A percentile compares a stretch with the other conserved stretches of the same genome.
These are phyloP conservation scores for Psilopogon haemacephalus DNA, from an alignment of 2,113 vertebrate species.

Conservation along the genomic window DNA sequence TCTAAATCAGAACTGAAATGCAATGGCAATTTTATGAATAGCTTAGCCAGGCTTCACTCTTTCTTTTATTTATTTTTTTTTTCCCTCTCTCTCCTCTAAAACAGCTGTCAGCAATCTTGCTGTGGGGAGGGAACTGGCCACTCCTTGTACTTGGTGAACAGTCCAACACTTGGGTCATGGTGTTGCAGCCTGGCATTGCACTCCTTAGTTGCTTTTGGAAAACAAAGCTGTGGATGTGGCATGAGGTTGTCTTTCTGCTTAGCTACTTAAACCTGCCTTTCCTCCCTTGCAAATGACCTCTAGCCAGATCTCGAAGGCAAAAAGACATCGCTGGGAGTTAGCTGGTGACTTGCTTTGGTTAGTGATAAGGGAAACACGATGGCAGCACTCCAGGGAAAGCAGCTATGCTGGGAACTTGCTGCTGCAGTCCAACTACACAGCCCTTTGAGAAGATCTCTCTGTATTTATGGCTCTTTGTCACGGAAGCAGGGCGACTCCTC, in stretches of 20 bases:
- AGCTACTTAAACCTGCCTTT: not conserved
- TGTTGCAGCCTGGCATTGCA: not conserved
- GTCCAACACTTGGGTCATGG: not conserved
- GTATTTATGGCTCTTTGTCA: not conserved
- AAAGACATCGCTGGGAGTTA: slow-evolving; percentile 40
- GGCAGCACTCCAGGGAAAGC: slow-evolving; percentile 32
- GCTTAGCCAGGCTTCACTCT: slow-evolving; percentile 8
- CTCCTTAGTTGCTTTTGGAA: not conserved
- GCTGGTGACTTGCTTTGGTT: slow-evolving; percentile 28
- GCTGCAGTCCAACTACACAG: not conserved
- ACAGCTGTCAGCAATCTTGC: slow-evolving; percentile 8
- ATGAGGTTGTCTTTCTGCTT: not conserved
- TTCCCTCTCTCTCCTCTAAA: not conserved
- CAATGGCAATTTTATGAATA: not conserved
- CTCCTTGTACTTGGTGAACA: slow-evolving; percentile 3
- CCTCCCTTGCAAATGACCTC: slow-evolving; percentile 46
- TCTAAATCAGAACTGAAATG: not conserved
- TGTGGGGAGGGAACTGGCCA: not conserved
- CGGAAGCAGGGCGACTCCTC: not conserved
- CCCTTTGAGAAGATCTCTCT: not conserved
- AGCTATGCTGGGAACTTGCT: slow-evolving; percentile 6
- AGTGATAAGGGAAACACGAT: slow-evolving; percentile 38
- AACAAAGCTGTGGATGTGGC: not conserved
- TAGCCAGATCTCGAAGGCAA: slow-evolving; percentile 22
- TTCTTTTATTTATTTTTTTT: not conserved